Conservation (phyloP, 2,797 vertebrate genomes). For the Lutjanus campechanus region DNA sequence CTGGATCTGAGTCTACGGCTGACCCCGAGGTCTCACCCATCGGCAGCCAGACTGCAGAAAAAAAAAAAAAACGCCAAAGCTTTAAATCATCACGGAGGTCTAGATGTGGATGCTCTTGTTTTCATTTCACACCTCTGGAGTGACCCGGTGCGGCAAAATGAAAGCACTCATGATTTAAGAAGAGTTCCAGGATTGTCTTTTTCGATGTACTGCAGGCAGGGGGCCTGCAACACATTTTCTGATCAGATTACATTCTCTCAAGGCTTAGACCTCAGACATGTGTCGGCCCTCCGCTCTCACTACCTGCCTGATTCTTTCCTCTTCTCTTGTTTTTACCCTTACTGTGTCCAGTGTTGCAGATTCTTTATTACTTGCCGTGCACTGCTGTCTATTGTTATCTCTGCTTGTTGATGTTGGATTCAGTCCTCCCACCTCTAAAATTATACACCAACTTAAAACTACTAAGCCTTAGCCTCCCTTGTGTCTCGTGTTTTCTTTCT, state of each 20-base stretch:
- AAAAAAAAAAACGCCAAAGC: constrained; percentile 47
- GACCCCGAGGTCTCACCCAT: constrained; percentile 29
- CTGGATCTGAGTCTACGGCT: constrained; percentile 15
- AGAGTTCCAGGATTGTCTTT: constrained; percentile 2
- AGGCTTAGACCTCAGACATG: constrained; percentile 8
- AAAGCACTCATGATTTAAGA: constrained; percentile 33
- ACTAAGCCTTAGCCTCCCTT: constrained; percentile 10
- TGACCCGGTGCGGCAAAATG: constrained; percentile 23
- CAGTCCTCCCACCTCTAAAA: constrained; percentile 39
- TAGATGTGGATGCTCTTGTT: constrained; percentile 47
- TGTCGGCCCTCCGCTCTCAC: constrained; percentile 7
- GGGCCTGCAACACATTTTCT: constrained; percentile 5
- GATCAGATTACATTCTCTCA: constrained; percentile 4
- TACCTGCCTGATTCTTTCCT: background rate
- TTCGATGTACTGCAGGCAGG: constrained; percentile 22
- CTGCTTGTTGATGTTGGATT: constrained; percentile 37
- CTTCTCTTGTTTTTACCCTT: constrained; percentile 4
- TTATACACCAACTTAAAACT: constrained; percentile 19
- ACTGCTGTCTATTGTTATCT: constrained; percentile 43
- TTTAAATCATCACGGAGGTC: constrained; percentile 33
- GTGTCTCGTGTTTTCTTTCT: constrained; percentile 33
- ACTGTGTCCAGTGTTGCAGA: background rate
- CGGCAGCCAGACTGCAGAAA: constrained; percentile 43
- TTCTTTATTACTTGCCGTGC: constrained; percentile 8
- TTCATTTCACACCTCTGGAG: constrained; percentile 56